phyloP scores from a whole-genome alignment of 1,140 invertebrate genomes.

The Telenomus remus region DNA sequence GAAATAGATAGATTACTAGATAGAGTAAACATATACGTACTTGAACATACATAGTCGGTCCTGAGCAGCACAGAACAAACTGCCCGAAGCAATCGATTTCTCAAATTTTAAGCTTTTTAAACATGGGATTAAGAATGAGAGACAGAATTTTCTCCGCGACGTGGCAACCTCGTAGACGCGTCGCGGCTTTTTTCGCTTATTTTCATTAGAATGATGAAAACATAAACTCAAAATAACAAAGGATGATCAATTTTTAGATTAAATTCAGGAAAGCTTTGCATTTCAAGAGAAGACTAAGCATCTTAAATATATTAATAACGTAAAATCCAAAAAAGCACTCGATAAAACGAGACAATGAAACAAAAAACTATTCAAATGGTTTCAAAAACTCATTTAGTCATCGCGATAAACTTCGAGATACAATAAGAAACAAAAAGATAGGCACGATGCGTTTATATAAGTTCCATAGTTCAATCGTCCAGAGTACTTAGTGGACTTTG shows the following conservation, averaged over 20 bases:
- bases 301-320: conserved; percentile 20
- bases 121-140: conserved; percentile 20
- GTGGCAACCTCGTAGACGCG: conserved; percentile 39
- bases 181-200: conserved; percentile 56
- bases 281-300: conserved; percentile 51
- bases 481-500: conserved; percentile 54
- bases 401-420: conserved; percentile 54
- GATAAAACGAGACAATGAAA: conserved; percentile 5
- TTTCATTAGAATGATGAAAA: conserved; percentile 53
- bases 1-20: conserved; percentile 58
- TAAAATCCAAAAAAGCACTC: conserved; percentile 12
- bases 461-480: conserved; percentile 58
- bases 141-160: conserved; percentile 45
- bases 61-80: conserved; percentile 56
- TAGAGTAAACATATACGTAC: conserved; percentile 58
- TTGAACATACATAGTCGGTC: conserved; percentile 57
- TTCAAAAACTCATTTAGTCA: conserved; percentile 41
- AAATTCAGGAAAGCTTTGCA: conserved; percentile 58
- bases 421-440: conserved; percentile 54
- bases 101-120: conserved; percentile 55
- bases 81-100: conserved; percentile 57
- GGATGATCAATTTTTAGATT: conserved; percentile 56
- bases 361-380: conserved; percentile 39
- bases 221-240: conserved; percentile 32
- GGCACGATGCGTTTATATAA: conserved; percentile 58